Evolutionary conservation across 2,797 vertebrate species (phyloP).

Genomic region (Sphaeramia orbicularis): DNA sequence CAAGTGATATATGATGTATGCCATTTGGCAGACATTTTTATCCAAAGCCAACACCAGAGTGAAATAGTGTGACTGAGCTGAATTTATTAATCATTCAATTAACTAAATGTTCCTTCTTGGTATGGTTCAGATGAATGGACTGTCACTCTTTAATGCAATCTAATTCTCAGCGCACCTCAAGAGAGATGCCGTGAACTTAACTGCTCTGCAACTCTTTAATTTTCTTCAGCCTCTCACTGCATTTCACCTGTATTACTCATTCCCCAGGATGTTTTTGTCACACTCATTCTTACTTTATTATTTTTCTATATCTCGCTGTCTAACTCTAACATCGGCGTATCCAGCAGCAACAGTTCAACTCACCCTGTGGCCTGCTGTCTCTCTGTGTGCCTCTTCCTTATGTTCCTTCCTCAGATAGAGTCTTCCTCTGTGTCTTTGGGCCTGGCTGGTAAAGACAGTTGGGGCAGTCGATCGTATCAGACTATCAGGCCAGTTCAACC

Average conservation of each 20-base stretch:
- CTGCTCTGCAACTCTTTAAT: constrained; percentile 85
- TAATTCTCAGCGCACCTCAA: constrained; percentile 90
- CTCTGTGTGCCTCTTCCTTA: constrained; percentile 24
- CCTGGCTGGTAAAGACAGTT: constrained; percentile 72
- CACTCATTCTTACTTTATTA: constrained; percentile 38
- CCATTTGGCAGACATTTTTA: constrained; percentile 81
- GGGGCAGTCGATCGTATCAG: constrained; percentile 78
- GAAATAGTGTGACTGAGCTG: constrained; percentile 99
- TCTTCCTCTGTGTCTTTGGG: constrained; percentile 74
- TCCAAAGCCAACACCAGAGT: constrained; percentile 88
- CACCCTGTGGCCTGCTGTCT: constrained; percentile 2
- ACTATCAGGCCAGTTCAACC: constrained; percentile 81
- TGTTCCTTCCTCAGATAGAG: constrained; percentile 50
- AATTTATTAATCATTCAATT: constrained; percentile 99
- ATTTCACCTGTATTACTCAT: constrained; percentile 69
- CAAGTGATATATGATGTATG: constrained; percentile 72
- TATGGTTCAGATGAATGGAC: constrained; percentile 96
- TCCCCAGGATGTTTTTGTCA: constrained; percentile 48
- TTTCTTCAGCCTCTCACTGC: constrained; percentile 52
- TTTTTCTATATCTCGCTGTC: constrained; percentile 40
- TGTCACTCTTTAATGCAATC: constrained; percentile 98
- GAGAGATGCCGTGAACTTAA: constrained; percentile 89
- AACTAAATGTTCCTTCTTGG: constrained; percentile 98
- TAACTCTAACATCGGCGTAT: constrained; percentile 15
- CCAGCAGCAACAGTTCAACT: constrained; percentile 34